These are phyloP conservation scores for Peromyscus californicus DNA, from an alignment of 2,113 vertebrate species.

Conservation along the genomic window DNA sequence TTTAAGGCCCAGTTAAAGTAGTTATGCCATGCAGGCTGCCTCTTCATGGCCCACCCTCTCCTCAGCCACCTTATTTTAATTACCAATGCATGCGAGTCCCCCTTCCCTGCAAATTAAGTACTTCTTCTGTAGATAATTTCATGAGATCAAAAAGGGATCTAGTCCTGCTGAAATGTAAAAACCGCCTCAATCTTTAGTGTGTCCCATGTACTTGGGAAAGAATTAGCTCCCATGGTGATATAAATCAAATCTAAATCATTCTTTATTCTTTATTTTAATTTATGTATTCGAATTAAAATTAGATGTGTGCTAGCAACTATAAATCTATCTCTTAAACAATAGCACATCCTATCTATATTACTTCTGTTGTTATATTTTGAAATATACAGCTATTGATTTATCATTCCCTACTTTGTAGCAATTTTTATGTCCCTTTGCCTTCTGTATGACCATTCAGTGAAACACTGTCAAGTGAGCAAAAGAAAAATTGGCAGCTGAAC, in stretches of 20 bases:
- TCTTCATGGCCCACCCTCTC: neutral
- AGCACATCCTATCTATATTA: neutral
- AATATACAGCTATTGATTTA: neutral
- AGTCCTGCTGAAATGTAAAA: constrained; percentile 40
- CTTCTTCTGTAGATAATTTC: constrained; percentile 20
- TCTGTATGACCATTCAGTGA: neutral
- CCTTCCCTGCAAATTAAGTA: neutral
- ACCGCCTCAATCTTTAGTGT: neutral
- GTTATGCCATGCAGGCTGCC: neutral
- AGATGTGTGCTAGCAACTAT: neutral
- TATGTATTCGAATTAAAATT: constrained; percentile 25
- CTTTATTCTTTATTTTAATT: constrained; percentile 23
- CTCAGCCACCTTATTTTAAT: constrained; percentile 25
- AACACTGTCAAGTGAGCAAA: neutral
- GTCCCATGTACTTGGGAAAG: neutral
- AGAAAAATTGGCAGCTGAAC: neutral
- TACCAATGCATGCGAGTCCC: neutral
- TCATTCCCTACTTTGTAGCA: constrained; percentile 1
- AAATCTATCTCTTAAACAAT: neutral
- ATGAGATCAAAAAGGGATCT: constrained; percentile 10
- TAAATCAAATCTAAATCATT: constrained; percentile 14
- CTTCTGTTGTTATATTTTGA: constrained; percentile 6
- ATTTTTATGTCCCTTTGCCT: neutral
- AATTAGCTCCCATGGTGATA: neutral
- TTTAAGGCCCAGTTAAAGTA: constrained; percentile 27